Base-by-base conservation (phyloP, 2,888 invertebrate species). In the Dilophus febrilis region DNA sequence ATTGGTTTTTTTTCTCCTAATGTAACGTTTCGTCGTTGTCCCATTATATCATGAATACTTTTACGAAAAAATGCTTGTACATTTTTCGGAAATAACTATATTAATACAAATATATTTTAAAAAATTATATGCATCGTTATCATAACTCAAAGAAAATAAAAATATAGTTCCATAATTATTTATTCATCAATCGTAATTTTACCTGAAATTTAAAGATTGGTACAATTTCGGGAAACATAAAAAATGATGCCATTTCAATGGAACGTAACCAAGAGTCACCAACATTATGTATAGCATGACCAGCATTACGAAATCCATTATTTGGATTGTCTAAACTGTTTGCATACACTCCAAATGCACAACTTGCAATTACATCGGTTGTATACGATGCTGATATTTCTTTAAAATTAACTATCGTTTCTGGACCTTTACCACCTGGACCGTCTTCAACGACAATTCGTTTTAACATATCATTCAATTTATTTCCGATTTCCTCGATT, bases 11-110 rank as follows among this genome's bases (percentile, higher is more conserved):
- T 48, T 36, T 61, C 56, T n/a, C n/a, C n/a, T n/a, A n/a, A n/a
- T n/a, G n/a, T n/a, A n/a, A n/a, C n/a, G n/a, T n/a, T n/a, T n/a
- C n/a, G n/a, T 3, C 71, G 53, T 13, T 59, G 52, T 1, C 51
- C 46, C 32, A 69, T 57, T 1, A 64, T 61, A 18, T 60, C 55
- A 50, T 58, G 60, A 17, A 68, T 60, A 11, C 58, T 56, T 0
- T 51, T 45, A 8, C 61, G 53, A 2, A 70, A 45, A 39, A 66
- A 70, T 8, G 3, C 12, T 16, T 14, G 13, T 8, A 17, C 7
- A 4, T 35, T 17, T 18, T 35, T 19, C 5, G 35, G 22, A 22
- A 22, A 22, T 22, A 22, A 22, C 22, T 22, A n/a, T n/a, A n/a
- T n/a, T n/a, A n/a, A n/a, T n/a, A n/a, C n/a, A n/a, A n/a, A n/a